These are phyloP conservation scores for Ormyrus thymus DNA, from an alignment of 2,888 invertebrate species.

Conservation along the genomic window DNA sequence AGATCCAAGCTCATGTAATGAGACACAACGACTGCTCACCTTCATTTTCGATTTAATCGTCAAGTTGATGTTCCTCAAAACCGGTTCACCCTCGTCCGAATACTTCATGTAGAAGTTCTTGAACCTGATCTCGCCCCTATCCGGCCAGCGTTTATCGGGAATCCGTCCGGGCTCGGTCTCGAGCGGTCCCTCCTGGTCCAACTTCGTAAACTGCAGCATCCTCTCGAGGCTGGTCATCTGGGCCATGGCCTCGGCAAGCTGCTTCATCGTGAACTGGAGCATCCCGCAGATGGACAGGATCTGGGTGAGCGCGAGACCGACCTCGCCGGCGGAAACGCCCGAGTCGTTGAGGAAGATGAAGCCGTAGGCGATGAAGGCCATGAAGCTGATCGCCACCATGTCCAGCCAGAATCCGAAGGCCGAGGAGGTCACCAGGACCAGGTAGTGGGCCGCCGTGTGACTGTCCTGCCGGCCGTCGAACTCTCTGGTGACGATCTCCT, in stretches of 20 bases:
- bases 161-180: too few relatives aligned
- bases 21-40: too few relatives aligned
- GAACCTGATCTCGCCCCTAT: too few relatives aligned
- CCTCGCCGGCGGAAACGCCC: conserved; percentile 80
- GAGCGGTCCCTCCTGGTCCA: too few relatives aligned
- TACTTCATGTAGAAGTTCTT: too few relatives aligned
- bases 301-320: conserved; percentile 84
- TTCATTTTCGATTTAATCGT: too few relatives aligned
- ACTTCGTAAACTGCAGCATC: too few relatives aligned
- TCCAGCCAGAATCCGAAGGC: conserved; percentile 82
- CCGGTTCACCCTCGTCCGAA: too few relatives aligned
- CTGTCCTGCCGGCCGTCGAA: conserved; percentile 85
- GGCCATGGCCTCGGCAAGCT: conserved; percentile 85
- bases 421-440: conserved; percentile 79
- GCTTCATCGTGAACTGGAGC: conserved; percentile 88
- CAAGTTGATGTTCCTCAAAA: too few relatives aligned
- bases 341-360: conserved; percentile 76
- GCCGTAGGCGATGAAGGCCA: conserved; percentile 80
- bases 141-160: too few relatives aligned
- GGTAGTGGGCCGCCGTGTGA: conserved; percentile 80
- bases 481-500: conserved; percentile 84
- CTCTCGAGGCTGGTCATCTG: conserved; percentile 78
- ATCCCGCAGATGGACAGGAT: conserved; percentile 83
- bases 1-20: too few relatives aligned
- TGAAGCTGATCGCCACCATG: conserved; percentile 79